A percentile compares a stretch with the other conserved stretches of the same genome.
Evolutionary conservation across 1,140 invertebrate genomes (phyloP).

Genomic region (Aphelenchoides fujianensis): DNA sequence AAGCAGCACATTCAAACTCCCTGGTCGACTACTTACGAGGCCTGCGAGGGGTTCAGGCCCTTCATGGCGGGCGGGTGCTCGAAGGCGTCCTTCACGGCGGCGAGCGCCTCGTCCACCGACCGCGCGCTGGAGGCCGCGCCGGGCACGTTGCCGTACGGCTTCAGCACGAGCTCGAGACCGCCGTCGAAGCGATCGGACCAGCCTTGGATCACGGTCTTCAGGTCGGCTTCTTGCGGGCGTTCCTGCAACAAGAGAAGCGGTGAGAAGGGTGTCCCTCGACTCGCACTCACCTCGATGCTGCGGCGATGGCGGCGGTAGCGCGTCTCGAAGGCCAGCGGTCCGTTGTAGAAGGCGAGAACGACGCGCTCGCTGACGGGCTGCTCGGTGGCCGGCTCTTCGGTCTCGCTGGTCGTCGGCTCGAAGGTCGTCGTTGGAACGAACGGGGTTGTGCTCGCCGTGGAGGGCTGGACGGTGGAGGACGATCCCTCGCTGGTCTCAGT

Average conservation of each 20-base stretch:
- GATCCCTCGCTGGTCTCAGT: neutral
- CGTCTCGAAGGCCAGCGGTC: neutral
- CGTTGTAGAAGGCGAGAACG: slow-evolving; percentile 6
- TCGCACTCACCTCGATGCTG: neutral
- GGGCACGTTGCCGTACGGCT: neutral
- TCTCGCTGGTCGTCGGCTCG: neutral
- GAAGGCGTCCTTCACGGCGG: neutral
- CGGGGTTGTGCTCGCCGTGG: neutral
- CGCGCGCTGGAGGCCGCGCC: neutral
- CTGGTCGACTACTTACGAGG: neutral
- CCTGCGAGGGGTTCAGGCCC: neutral
- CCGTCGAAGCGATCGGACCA: slow-evolving; percentile 9
- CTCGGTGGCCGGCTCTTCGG: too few species aligned
- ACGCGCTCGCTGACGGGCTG: neutral
- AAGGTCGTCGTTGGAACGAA: neutral
- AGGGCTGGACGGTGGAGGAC: neutral
- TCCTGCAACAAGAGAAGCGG: neutral
- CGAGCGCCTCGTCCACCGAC: neutral
- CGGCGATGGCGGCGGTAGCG: neutral
- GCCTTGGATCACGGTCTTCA: neutral
- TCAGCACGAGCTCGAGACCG: neutral
- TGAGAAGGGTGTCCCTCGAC: too few species aligned
- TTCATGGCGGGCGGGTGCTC: neutral
- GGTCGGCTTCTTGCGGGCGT: neutral
- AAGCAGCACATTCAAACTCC: neutral